Evolutionary conservation across 2,797 vertebrate species (phyloP).

Genomic region (Sebastes diploproa): DNA sequence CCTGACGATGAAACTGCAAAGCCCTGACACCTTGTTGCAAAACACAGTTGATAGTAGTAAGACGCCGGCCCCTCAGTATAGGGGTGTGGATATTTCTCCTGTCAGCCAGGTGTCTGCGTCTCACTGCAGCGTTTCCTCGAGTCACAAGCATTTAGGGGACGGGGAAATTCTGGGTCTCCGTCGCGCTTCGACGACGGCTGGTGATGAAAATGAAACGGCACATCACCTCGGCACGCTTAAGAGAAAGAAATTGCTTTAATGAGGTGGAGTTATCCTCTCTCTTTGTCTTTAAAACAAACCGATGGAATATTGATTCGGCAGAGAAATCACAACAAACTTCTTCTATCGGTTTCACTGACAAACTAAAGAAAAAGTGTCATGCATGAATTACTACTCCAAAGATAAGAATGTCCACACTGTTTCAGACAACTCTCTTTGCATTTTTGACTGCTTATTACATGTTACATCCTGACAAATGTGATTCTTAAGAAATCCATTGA

Average conservation of each 20-base stretch:
- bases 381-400: constrained; percentile 1
- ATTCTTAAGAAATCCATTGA: constrained; percentile 1
- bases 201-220: constrained; percentile 42
- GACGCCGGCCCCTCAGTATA: background rate
- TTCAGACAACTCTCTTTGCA: background rate
- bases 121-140: background rate
- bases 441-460: background rate
- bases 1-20: constrained; percentile 45
- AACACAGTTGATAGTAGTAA: constrained; percentile 31
- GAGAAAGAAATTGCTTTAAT: constrained; percentile 70
- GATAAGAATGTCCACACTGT: background rate
- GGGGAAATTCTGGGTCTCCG: background rate
- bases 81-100: constrained; percentile 14
- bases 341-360: background rate
- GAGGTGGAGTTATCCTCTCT: constrained; percentile 32
- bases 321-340: constrained; percentile 33
- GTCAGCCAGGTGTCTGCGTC: constrained; percentile 41
- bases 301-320: constrained; percentile 34
- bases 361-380: constrained; percentile 21
- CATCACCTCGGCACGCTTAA: constrained; percentile 20
- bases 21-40: constrained; percentile 57
- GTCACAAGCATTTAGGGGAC: constrained; percentile 13
- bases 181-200: background rate
- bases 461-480: background rate
- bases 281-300: constrained; percentile 33